A percentile compares a stretch with the other conserved stretches of the same genome.
Evolutionary conservation across 2,797 vertebrate species (phyloP).

Genomic region (Lycodopsis pacificus): DNA sequence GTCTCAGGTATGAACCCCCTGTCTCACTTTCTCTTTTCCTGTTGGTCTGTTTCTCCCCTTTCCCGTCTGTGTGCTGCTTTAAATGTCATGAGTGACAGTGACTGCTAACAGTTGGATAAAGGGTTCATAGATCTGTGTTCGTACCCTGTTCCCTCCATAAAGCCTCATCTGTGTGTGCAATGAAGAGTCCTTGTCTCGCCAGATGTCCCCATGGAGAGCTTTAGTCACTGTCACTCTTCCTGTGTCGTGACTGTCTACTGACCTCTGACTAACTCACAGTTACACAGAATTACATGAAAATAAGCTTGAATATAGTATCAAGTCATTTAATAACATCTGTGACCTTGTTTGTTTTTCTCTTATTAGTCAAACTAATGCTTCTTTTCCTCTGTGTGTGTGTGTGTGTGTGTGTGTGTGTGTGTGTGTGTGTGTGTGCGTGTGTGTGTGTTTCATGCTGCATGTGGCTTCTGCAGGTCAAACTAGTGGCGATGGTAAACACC

Average conservation of each 20-base stretch:
- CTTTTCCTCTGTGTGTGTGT: constrained; percentile 39
- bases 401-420: constrained; percentile 54
- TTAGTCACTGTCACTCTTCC: constrained; percentile 71
- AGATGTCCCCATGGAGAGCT: constrained; percentile 77
- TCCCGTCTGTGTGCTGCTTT: constrained; percentile 37
- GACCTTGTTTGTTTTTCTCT: constrained; percentile 13
- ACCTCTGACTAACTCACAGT: constrained; percentile 56
- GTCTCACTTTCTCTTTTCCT: constrained; percentile 32
- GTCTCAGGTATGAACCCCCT: constrained; percentile 90
- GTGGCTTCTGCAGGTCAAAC: constrained; percentile 76
- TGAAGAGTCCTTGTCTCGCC: constrained; percentile 78
- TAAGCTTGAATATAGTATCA: background rate
- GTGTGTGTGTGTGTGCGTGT: constrained; percentile 51
- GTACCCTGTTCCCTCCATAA: constrained; percentile 61
- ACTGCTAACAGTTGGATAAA: constrained; percentile 55
- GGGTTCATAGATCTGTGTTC: constrained; percentile 61
- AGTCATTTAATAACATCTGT: background rate
- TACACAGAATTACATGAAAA: constrained; percentile 26
- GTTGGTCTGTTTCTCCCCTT: constrained; percentile 4
- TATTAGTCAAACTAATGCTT: constrained; percentile 57
- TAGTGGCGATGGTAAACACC: constrained; percentile 82
- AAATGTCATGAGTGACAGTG: constrained; percentile 66
- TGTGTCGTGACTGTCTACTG: constrained; percentile 56
- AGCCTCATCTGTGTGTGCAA: constrained; percentile 73
- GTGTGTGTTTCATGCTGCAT: constrained; percentile 65